phyloP scores from a whole-genome alignment of 1,140 invertebrate genomes.

The Ceratina calcarata region DNA sequence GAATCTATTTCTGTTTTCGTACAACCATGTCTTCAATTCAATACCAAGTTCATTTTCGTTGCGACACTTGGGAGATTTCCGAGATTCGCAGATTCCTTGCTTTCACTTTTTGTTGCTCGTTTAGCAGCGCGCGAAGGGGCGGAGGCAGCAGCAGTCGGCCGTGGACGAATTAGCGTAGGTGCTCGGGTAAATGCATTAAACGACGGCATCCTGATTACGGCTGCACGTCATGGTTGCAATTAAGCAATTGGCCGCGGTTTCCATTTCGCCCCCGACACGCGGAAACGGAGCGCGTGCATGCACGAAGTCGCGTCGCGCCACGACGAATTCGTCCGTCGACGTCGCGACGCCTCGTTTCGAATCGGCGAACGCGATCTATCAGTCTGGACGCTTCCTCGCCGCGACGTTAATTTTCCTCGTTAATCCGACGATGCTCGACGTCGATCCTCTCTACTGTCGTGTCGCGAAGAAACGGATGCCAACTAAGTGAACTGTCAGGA shows the following conservation, averaged over 20 bases:
- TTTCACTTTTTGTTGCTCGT: no score
- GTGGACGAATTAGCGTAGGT: conserved; percentile 73
- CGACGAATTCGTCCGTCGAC: conserved; percentile 39
- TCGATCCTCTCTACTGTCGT: conserved; percentile 1
- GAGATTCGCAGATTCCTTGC: no score
- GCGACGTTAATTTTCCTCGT: conserved; percentile 35
- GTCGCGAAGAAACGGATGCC: neutral
- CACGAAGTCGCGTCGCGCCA: conserved; percentile 5
- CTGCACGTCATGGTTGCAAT: conserved; percentile 70
- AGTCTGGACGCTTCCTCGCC: neutral
- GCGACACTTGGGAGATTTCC: neutral
- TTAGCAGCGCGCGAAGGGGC: no score
- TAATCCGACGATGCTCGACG: conserved; percentile 12
- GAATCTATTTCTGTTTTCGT: no score
- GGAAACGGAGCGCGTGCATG: conserved; percentile 41
- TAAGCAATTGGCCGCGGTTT: conserved; percentile 78
- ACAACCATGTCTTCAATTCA: no score
- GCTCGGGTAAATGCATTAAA: conserved; percentile 72
- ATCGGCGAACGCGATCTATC: conserved; percentile 23
- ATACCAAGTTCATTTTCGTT: no score
- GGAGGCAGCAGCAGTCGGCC: conserved; percentile 5
- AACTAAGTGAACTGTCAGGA: neutral
- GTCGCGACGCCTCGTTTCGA: conserved; percentile 15
- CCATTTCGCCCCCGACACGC: conserved; percentile 69
- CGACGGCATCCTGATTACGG: conserved; percentile 78